These are phyloP conservation scores for Rhagoletis pomonella DNA, from an alignment of 1,140 invertebrate species.

Conservation along the genomic window DNA sequence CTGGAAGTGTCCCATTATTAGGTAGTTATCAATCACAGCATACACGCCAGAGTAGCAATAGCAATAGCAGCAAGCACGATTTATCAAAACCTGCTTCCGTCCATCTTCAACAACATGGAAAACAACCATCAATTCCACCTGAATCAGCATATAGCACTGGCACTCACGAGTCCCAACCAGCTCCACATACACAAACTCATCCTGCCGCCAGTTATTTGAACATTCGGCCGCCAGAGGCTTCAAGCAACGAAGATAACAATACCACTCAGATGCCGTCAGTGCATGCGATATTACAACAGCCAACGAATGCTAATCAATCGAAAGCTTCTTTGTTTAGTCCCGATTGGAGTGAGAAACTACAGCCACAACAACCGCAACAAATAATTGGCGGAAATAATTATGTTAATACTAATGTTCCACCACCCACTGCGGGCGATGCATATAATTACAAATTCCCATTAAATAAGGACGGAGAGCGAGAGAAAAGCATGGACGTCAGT, in stretches of 20 bases:
- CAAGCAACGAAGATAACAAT: slow-evolving; percentile 12
- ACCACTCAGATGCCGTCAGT: background rate
- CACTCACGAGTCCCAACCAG: slow-evolving; percentile 43
- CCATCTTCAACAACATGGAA: slow-evolving; percentile 57
- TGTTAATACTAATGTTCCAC: slow-evolving; percentile 30
- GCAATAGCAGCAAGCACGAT: slow-evolving; percentile 57
- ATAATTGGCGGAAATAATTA: background rate
- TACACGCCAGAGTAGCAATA: slow-evolving; percentile 43
- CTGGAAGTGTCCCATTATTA: slow-evolving; percentile 20
- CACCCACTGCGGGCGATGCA: background rate
- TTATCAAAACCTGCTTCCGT: slow-evolving; percentile 57
- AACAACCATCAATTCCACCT: slow-evolving; percentile 46
- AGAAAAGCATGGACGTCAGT: slow-evolving; percentile 54
- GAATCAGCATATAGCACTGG: slow-evolving; percentile 23
- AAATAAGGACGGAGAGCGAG: slow-evolving; percentile 53
- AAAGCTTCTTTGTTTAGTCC: slow-evolving; percentile 70
- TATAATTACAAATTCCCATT: slow-evolving; percentile 45
- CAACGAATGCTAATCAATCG: slow-evolving; percentile 52
- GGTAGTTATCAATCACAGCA: slow-evolving; percentile 55
- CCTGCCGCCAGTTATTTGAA: background rate
- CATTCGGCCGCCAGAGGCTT: background rate
- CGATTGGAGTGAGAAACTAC: slow-evolving; percentile 69
- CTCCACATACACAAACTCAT: slow-evolving; percentile 2
- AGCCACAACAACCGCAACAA: slow-evolving; percentile 58
- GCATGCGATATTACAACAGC: slow-evolving; percentile 20